Base-by-base conservation (phyloP, 92 coral and sea anemone genomes). In the Siderastrea radians region DNA sequence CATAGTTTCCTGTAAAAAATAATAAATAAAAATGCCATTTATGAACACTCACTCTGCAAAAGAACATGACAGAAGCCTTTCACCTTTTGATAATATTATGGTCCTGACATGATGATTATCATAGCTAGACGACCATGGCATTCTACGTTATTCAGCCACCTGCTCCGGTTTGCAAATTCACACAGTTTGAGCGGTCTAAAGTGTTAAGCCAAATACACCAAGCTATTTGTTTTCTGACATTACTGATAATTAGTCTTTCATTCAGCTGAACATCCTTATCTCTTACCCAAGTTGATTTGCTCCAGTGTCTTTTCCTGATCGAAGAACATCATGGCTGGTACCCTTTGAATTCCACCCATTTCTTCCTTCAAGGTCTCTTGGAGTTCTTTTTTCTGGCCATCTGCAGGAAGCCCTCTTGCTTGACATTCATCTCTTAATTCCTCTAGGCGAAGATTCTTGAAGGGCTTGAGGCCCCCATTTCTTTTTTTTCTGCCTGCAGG, bases 401-500 rank as follows among this genome's bases (percentile, higher is more conserved):
- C 80, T 17, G 50, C 55, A 60, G 78, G 75, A 10, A 88, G 77
- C 16, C 91, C 91, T 64, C 74, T 74, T 74, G 83, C 91, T 6
- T 50, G 54, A 50, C 88, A 88, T 51, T 88, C 91, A n/a, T 66
- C 79, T 16, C 60, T 74, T 17, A 88, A 57, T 53, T 88, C 91
- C 5, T 82, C 84, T 1, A 88, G 38, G 6, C 58, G 77, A n/a
- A 88, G 82, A 88, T 88, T 58, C 47, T 82, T 43, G 48, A 82
- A 88, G 3, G 91, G 91, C 49, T 88, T 88, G 15, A 82, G 50
- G 72, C 79, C 91, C 71, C 75, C 81, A 82, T 88, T 81, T 82
- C 78, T 65, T 51, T 67, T 26, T 10, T 47, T 74, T 46, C 63
- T 82, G 53, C 91, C 87, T 26, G 91, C 84, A 64, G 48, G 84